phyloP scores from a whole-genome alignment of 2,888 invertebrate genomes.

The Exocentrus adspersus region DNA sequence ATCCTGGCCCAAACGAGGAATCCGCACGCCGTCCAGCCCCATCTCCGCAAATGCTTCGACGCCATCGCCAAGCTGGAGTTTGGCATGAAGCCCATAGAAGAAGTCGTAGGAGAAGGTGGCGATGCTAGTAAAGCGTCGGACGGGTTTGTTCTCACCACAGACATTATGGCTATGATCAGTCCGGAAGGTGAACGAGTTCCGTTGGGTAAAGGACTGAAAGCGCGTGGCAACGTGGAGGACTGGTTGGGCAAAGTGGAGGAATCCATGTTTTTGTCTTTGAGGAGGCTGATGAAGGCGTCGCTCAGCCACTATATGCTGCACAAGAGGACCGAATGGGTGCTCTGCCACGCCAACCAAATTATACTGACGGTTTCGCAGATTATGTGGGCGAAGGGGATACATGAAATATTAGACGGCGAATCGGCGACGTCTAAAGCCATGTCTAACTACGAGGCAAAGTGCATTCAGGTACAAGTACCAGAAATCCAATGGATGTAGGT shows the following conservation, averaged over 20 bases:
- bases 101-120: slow-evolving; percentile 55
- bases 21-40: slow-evolving; percentile 90
- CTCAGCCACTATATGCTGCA: slow-evolving; percentile 74
- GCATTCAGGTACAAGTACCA: slow-evolving; percentile 71
- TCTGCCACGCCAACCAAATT: slow-evolving; percentile 80
- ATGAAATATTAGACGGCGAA: slow-evolving; percentile 72
- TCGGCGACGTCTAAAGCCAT: slow-evolving; percentile 67
- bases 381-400: slow-evolving; percentile 87
- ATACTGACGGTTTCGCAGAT: slow-evolving; percentile 88
- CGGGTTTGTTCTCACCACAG: slow-evolving; percentile 73
- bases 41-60: slow-evolving; percentile 90
- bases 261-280: slow-evolving; percentile 84
- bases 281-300: slow-evolving; percentile 78
- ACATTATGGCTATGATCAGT: slow-evolving; percentile 89
- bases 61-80: slow-evolving; percentile 83
- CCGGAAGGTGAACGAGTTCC: slow-evolving; percentile 87
- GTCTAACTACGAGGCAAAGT: slow-evolving; percentile 77
- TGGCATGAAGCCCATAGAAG: slow-evolving; percentile 67
- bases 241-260: slow-evolving; percentile 93
- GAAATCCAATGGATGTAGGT: no score
- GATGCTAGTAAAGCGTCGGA: slow-evolving; percentile 58
- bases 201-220: slow-evolving; percentile 75
- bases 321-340: slow-evolving; percentile 78
- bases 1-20: slow-evolving; percentile 84
- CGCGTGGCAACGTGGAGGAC: slow-evolving; percentile 88